Conservation (phyloP, 2,113 vertebrate genomes). For the Gnathonemus longibarbis region DNA sequence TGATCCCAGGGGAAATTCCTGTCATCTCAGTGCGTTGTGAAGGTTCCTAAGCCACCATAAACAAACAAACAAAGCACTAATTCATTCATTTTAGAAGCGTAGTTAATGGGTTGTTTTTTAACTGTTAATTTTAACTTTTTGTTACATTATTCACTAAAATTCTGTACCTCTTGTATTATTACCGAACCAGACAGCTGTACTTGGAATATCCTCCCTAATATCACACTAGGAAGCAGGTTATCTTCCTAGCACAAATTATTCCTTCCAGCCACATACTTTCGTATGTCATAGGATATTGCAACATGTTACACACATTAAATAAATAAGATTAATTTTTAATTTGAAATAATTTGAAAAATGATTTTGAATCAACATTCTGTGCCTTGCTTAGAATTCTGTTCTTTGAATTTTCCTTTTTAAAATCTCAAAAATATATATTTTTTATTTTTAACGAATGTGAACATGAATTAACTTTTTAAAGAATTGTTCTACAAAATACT, state of each 20-base stretch:
- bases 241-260: background rate
- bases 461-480: too few relatives aligned
- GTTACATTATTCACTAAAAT: background rate
- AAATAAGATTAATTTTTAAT: background rate
- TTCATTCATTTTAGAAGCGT: background rate
- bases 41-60: background rate
- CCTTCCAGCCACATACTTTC: background rate
- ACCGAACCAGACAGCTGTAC: background rate
- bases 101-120: background rate
- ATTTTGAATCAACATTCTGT: background rate
- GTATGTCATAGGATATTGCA: background rate
- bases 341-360: background rate
- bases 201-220: background rate
- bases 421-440: too few relatives aligned
- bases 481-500: background rate
- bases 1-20: background rate
- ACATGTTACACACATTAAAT: background rate
- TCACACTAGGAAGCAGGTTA: background rate
- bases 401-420: too few relatives aligned
- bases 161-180: background rate
- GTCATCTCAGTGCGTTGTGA: background rate
- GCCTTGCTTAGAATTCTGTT: too few relatives aligned
- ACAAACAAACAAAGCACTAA: background rate
- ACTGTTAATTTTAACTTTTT: background rate
- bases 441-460: too few relatives aligned